These are phyloP conservation scores for Campoletis raptor DNA, from an alignment of 2,888 invertebrate species.

Conservation along the genomic window DNA sequence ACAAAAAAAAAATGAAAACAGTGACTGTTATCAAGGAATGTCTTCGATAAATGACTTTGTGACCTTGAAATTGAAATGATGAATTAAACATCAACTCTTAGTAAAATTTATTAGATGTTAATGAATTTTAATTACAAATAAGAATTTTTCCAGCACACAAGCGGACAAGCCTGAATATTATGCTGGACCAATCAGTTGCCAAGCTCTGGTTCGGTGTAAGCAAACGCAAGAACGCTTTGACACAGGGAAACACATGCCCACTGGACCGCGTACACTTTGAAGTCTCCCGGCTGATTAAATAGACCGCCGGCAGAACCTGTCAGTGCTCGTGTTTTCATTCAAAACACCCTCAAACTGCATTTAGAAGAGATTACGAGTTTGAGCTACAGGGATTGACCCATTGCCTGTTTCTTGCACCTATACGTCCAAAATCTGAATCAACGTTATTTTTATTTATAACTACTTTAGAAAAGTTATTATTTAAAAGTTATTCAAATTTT, in stretches of 20 bases:
- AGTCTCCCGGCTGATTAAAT: constrained; percentile 77
- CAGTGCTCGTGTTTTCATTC: constrained; percentile 78
- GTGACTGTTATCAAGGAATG: no score
- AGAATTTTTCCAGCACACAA: constrained; percentile 1
- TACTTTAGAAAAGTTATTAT: no score
- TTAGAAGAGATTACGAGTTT: constrained; percentile 79
- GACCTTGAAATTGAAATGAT: not conserved
- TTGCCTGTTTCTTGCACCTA: constrained; percentile 17
- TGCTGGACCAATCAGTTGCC: constrained; percentile 12
- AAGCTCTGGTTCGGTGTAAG: constrained; percentile 3
- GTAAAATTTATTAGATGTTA: not conserved
- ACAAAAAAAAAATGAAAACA: no score
- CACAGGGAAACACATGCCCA: constrained; percentile 25
- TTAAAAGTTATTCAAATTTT: not conserved
- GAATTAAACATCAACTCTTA: not conserved
- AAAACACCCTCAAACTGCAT: constrained; percentile 80
- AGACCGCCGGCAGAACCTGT: constrained; percentile 74
- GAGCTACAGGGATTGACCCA: constrained; percentile 72
- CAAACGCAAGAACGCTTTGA: constrained; percentile 30
- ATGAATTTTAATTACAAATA: not conserved
- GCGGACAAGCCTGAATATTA: constrained; percentile 16
- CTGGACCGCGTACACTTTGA: constrained; percentile 77
- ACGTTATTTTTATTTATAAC: no score
- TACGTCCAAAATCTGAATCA: not conserved
- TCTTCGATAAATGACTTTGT: no score